Percentiles rank a stretch among this genome's conserved stretches.
These are phyloP conservation scores for Seladonia tumulorum DNA, from an alignment of 2,888 invertebrate genomes.

Conservation along the genomic window DNA sequence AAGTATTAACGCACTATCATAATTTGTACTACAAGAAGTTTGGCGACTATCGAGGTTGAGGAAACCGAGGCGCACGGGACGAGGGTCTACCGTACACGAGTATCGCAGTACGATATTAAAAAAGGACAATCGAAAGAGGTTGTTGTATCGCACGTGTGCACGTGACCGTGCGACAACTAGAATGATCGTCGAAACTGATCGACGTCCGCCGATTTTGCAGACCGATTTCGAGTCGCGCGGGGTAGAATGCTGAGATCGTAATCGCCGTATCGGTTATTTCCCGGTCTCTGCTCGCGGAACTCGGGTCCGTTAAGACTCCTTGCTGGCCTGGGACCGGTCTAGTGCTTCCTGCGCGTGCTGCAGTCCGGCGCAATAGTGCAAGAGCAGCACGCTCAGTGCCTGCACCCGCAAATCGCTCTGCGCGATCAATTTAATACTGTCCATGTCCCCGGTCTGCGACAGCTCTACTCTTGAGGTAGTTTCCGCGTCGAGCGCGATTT, in stretches of 20 bases:
- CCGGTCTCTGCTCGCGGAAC: background rate
- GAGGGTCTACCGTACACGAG: conserved; percentile 9
- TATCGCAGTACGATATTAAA: conserved; percentile 11
- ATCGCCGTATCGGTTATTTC: background rate
- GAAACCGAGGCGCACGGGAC: background rate
- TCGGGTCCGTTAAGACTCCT: conserved; percentile 52
- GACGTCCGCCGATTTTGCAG: background rate
- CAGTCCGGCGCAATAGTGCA: conserved; percentile 97
- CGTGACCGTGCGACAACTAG: background rate
- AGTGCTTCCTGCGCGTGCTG: conserved; percentile 89
- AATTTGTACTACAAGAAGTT: background rate
- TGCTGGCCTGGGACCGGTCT: conserved; percentile 69
- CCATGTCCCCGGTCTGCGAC: conserved; percentile 77
- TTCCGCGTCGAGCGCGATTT: conserved; percentile 90
- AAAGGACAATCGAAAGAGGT: background rate
- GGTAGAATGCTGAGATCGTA: conserved; percentile 6
- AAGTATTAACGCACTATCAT: background rate
- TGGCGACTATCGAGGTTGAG: background rate
- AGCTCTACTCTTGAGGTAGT: conserved; percentile 85
- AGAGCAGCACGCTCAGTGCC: conserved; percentile 95
- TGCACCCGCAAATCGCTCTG: conserved; percentile 95
- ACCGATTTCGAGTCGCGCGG: background rate
- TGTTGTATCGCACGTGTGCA: background rate
- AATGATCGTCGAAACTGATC: conserved; percentile 6
- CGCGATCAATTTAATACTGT: conserved; percentile 79